phyloP scores from a whole-genome alignment of 2,797 vertebrate genomes.

The Danio aesculapii region DNA sequence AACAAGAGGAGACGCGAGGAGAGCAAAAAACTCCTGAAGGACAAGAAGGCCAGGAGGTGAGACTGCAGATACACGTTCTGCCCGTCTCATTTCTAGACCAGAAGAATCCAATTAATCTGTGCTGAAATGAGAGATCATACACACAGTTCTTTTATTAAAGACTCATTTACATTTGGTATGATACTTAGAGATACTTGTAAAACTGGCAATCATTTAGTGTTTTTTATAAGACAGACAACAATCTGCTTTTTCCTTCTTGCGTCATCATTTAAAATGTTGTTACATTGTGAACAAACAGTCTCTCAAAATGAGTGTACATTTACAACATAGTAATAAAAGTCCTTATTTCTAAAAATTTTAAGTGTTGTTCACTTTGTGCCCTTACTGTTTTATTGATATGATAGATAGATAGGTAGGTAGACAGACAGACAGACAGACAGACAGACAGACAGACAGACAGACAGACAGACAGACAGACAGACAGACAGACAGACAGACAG shows the following conservation, averaged over 20 bases:
- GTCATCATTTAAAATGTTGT: background rate
- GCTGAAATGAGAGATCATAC: background rate
- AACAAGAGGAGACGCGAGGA: constrained; percentile 95
- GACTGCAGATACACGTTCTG: background rate
- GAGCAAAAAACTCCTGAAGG: constrained; percentile 97
- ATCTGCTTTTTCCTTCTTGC: background rate
- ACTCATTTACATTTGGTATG: background rate
- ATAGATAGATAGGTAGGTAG: too few relatives aligned
- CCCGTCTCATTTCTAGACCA: background rate
- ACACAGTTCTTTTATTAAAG: background rate
- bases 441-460: too few relatives aligned
- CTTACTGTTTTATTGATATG: background rate
- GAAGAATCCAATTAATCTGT: background rate
- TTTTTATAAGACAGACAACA: background rate
- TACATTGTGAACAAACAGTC: background rate
- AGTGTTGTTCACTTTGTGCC: background rate
- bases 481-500: too few relatives aligned
- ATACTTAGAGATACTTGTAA: background rate
- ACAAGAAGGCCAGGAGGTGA: constrained; percentile 94
- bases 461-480: too few relatives aligned
- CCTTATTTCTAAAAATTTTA: constrained; percentile 13
- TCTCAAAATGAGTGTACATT: background rate
- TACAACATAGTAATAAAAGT: constrained; percentile 18
- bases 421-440: too few relatives aligned
- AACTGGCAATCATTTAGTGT: background rate